Percentiles rank a stretch among this genome's conserved stretches.
Conservation (phyloP, 2,888 invertebrate species). For the Linyphia triangularis region DNA sequence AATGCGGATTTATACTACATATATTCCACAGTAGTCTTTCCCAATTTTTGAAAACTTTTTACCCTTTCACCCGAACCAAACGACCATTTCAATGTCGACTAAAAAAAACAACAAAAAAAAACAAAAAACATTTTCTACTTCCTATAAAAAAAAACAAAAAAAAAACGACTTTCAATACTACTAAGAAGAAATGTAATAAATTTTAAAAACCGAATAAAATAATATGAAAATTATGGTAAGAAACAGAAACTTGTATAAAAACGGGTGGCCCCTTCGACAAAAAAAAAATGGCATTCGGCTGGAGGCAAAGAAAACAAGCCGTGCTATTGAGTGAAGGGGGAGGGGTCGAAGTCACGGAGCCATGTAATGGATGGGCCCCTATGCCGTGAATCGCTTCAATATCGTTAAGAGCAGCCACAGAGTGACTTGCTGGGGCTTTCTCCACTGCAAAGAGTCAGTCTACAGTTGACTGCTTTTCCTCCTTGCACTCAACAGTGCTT, state of each 20-base stretch:
- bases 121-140: background rate
- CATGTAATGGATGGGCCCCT: slow-evolving; percentile 73
- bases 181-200: slow-evolving; percentile 40
- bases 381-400: slow-evolving; percentile 75
- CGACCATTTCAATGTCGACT: background rate
- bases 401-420: slow-evolving; percentile 75
- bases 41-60: too few species aligned
- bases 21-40: too few species aligned
- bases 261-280: background rate
- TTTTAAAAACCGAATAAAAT: slow-evolving; percentile 50
- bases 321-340: slow-evolving; percentile 41
- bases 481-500: slow-evolving; percentile 74
- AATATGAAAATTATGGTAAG: slow-evolving; percentile 37
- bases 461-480: slow-evolving; percentile 56
- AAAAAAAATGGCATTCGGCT: slow-evolving; percentile 19
- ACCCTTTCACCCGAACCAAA: background rate
- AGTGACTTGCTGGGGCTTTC: slow-evolving; percentile 57
- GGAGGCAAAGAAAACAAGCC: slow-evolving; percentile 55
- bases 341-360: slow-evolving; percentile 52
- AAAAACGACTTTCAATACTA: background rate
- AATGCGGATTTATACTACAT: too few species aligned
- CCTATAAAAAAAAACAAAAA: background rate
- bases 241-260: background rate
- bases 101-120: background rate
- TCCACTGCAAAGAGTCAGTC: slow-evolving; percentile 39